Percentiles rank a stretch among this genome's conserved stretches.
phyloP scores from a whole-genome alignment of 2,113 vertebrate genomes.

The Catharus fuscescens region DNA sequence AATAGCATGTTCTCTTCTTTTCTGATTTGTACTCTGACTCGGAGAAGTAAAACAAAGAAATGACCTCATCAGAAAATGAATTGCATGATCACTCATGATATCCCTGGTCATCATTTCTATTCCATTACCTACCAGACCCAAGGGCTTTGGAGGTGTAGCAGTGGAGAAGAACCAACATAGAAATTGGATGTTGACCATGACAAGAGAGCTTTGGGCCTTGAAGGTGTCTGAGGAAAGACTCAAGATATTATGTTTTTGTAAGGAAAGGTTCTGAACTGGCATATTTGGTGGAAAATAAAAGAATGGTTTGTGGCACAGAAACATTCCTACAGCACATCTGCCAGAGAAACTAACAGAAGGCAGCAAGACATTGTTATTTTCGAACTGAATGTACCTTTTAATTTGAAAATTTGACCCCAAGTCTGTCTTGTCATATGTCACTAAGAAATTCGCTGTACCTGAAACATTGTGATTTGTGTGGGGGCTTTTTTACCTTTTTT shows the following conservation, averaged over 20 bases:
- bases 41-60: constrained; percentile 22
- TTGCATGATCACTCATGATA: not conserved
- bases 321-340: not conserved
- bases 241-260: not conserved
- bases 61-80: not conserved
- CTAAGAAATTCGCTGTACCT: not conserved
- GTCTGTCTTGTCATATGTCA: not conserved
- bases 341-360: not conserved
- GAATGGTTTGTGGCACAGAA: not conserved
- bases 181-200: not conserved
- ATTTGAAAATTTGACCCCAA: not conserved
- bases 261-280: not conserved
- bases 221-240: not conserved
- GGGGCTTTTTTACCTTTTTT: rapidly evolving
- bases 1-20: constrained; percentile 16
- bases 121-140: not conserved
- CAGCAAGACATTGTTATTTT: not conserved
- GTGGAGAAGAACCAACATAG: not conserved
- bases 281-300: not conserved
- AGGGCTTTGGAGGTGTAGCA: not conserved
- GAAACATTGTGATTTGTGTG: not conserved
- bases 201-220: not conserved
- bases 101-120: not conserved
- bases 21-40: not conserved
- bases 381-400: not conserved